Base-by-base conservation (phyloP, 2,113 vertebrate genomes). In the Cyprinodon tularosa region DNA sequence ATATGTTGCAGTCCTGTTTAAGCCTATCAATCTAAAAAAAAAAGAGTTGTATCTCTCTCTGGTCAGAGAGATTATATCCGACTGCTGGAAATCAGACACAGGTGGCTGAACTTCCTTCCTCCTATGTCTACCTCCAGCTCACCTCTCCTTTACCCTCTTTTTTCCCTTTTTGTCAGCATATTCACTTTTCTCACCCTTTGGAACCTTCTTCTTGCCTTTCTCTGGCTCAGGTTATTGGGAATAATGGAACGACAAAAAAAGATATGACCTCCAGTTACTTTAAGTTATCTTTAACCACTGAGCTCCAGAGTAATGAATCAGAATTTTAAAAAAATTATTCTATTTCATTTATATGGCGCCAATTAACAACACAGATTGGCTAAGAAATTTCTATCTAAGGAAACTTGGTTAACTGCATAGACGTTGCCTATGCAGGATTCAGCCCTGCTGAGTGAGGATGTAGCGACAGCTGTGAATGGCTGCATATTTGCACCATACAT, bases 71-170 rank as follows among this genome's bases (percentile, higher is more conserved):
- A 92, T 92, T 91, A 86, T 82, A 90, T 87, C 82, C 83, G 91
- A 92, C 91, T 86, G 91, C 83, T 92, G 89, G 85, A 92, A 93
- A 93, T 92, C 89, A 90, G 89, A 91, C 76, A 86, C 91, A 93
- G 91, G 92, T 92, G 92, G 83, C 86, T 91, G 89, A 90, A 92
- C 92, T 92, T 92, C 90, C 90, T 92, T 78, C 83, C 85, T 86
- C 85, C 84, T 77, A 67, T 60, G 77, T 75, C 84, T 91, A 89
- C 90, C 91, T 93, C 79, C 82, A 89, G 89, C 90, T 91, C 88
- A 90, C 90, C 86, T 90, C 84, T 87, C 50, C 78, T 85, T 88
- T 85, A 88, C 86, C 86, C 85, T 80, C 81, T 37, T 90, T 85
- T 84, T 85, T 80, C 71, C 77, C 84, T 84, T 80, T 80, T 80